Percentiles rank a stretch among this genome's conserved stretches.
These are phyloP conservation scores for Chamaea fasciata DNA, from an alignment of 2,113 vertebrate species.

Conservation along the genomic window DNA sequence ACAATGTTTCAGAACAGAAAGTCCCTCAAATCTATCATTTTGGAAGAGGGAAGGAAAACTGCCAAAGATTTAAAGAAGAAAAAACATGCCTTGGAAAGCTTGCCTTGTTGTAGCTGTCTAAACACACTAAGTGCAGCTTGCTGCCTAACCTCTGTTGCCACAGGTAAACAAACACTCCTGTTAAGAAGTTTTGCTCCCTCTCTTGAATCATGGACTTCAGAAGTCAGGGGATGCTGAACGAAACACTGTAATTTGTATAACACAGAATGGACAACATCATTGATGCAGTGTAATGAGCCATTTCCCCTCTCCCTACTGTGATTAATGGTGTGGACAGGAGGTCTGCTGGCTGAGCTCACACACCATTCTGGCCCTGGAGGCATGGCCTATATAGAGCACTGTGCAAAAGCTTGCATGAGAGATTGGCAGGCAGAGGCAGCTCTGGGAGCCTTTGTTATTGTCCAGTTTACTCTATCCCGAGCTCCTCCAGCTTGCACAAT, in stretches of 20 bases:
- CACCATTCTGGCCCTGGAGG: background rate
- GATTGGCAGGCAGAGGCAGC: background rate
- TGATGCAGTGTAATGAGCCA: background rate
- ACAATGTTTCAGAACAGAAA: background rate
- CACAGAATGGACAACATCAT: background rate
- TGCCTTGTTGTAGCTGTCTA: background rate
- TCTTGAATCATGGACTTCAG: background rate
- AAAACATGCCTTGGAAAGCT: background rate
- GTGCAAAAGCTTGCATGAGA: background rate
- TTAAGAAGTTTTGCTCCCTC: background rate
- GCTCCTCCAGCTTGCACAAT: constrained; percentile 12
- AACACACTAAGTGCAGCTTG: background rate
- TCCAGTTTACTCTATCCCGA: background rate
- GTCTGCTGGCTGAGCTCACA: background rate
- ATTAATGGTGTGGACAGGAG: constrained; percentile 16
- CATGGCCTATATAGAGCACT: background rate
- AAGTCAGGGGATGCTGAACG: background rate
- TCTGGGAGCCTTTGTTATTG: background rate
- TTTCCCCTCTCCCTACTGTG: background rate
- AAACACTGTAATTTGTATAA: background rate
- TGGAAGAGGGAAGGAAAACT: background rate
- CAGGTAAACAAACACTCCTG: background rate
- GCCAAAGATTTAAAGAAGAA: background rate
- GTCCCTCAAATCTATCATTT: background rate
- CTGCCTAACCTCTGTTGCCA: background rate